Conservation (phyloP, 2,888 invertebrate genomes). For the Dryobota labecula region DNA sequence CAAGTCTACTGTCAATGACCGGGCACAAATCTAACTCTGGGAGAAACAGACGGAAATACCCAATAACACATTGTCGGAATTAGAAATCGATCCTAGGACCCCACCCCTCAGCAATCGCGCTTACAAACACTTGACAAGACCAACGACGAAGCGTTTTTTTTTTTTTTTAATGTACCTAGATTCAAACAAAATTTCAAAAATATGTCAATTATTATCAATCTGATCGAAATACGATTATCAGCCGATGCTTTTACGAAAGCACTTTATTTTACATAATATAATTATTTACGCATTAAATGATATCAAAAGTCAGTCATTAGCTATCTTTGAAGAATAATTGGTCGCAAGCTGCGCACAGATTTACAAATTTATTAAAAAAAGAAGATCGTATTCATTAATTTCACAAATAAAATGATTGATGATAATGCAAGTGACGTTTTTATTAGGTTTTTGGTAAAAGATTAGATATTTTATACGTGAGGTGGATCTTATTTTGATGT, state of each 20-base stretch:
- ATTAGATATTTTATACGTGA: background rate
- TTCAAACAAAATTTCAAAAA: background rate
- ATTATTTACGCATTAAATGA: constrained; percentile 25
- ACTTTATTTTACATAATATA: constrained; percentile 20
- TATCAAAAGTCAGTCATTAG: background rate
- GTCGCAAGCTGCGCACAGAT: constrained; percentile 18
- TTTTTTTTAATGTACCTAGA: too few species aligned
- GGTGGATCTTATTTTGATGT: background rate
- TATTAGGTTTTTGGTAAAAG: constrained; percentile 31
- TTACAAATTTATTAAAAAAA: constrained; percentile 45
- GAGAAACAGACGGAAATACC: background rate
- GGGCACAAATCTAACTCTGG: background rate
- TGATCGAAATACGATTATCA: constrained; percentile 20
- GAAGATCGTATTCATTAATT: constrained; percentile 17
- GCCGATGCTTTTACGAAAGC: constrained; percentile 7
- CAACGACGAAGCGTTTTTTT: background rate
- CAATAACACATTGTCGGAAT: background rate
- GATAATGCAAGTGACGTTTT: constrained; percentile 28
- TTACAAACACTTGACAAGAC: background rate
- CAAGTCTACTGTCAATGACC: background rate
- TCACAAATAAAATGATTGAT: constrained; percentile 37
- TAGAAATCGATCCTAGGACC: background rate
- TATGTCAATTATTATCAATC: background rate
- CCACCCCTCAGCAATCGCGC: background rate
- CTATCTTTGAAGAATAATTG: constrained; percentile 37